phyloP scores from a whole-genome alignment of 2,888 invertebrate genomes.

The Volucella zonaria region DNA sequence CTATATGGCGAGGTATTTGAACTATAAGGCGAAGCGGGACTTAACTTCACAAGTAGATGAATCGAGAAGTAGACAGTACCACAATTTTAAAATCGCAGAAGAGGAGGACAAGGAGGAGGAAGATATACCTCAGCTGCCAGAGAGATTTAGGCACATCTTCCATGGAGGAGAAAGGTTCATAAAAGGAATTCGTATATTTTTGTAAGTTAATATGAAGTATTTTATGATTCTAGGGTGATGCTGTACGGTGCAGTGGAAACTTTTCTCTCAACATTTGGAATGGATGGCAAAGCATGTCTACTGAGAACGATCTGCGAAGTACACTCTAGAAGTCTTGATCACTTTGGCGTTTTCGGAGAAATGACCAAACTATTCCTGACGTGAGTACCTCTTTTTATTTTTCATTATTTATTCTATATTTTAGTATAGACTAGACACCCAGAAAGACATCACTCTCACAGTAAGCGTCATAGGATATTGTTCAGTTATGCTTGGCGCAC shows the following conservation, averaged over 20 bases:
- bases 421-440: too few relatives aligned
- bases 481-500: too few relatives aligned
- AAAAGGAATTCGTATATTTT: slow-evolving; percentile 20
- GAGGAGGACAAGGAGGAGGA: slow-evolving; percentile 74
- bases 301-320: slow-evolving; percentile 93
- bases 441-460: too few relatives aligned
- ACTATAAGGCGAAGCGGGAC: slow-evolving; percentile 84
- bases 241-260: slow-evolving; percentile 91
- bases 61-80: slow-evolving; percentile 27
- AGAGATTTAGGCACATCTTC: slow-evolving; percentile 84
- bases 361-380: slow-evolving; percentile 91
- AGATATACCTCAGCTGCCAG: slow-evolving; percentile 81
- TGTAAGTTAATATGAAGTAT: slow-evolving; percentile 71
- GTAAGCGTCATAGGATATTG: too few relatives aligned
- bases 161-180: slow-evolving; percentile 89
- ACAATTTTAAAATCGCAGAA: slow-evolving; percentile 52
- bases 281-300: slow-evolving; percentile 92
- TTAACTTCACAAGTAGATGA: slow-evolving; percentile 79
- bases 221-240: slow-evolving; percentile 85
- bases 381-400: slow-evolving; percentile 82
- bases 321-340: slow-evolving; percentile 89
- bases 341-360: slow-evolving; percentile 92
- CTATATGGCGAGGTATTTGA: slow-evolving; percentile 89
- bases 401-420: too few relatives aligned
- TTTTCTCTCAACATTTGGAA: slow-evolving; percentile 90